Percentiles rank a stretch among this genome's conserved stretches.
Conservation (phyloP, 2,113 vertebrate genomes). For the Nyctereutes procyonoides region DNA sequence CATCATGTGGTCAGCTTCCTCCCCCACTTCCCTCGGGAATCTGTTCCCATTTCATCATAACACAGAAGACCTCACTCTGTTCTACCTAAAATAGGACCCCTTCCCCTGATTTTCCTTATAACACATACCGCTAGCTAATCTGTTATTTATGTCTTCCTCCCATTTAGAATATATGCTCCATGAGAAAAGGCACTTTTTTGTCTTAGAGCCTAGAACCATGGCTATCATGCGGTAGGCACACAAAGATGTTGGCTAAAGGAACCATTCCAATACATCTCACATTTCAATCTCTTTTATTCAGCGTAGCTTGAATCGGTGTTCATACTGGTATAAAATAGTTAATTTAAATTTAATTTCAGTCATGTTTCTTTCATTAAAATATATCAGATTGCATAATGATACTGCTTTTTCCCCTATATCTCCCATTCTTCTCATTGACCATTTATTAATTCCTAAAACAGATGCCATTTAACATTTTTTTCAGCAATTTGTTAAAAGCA, state of each 20-base stretch:
- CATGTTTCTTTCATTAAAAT: not conserved
- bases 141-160: not conserved
- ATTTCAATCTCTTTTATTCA: not conserved
- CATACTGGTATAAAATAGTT: not conserved
- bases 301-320: not conserved
- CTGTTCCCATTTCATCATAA: not conserved
- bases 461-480: slow-evolving; percentile 9
- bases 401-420: not conserved
- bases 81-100: not conserved
- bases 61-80: not conserved
- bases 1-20: not conserved
- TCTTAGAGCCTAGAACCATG: not conserved
- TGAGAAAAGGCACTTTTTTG: not conserved
- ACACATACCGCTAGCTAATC: not conserved
- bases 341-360: not conserved
- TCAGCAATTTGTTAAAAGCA: slow-evolving; percentile 7
- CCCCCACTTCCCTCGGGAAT: not conserved
- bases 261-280: not conserved
- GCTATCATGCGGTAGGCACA: not conserved
- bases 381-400: not conserved
- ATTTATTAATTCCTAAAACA: slow-evolving; percentile 18
- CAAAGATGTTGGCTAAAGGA: not conserved
- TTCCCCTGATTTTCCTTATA: not conserved
- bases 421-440: not conserved
- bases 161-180: not conserved